These are phyloP conservation scores for Sesia apiformis DNA, from an alignment of 2,888 invertebrate genomes.

Conservation along the genomic window DNA sequence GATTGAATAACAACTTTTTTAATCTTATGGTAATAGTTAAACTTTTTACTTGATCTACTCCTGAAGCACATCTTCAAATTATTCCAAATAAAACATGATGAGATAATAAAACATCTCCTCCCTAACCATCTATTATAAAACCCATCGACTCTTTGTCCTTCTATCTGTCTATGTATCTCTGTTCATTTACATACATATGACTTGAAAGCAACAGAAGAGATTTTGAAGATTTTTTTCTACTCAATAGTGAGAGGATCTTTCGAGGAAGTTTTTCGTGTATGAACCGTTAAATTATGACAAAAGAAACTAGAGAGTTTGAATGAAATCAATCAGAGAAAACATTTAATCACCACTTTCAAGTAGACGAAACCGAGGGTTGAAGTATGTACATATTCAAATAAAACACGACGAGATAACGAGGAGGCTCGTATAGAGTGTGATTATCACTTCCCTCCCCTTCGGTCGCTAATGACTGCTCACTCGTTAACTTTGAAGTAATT, in stretches of 20 bases:
- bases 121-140: not conserved
- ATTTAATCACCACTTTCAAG: too few relatives aligned
- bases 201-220: too few relatives aligned
- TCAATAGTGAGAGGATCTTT: too few relatives aligned
- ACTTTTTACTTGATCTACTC: conserved; percentile 28
- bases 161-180: too few relatives aligned
- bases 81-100: conserved; percentile 40
- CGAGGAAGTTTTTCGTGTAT: too few relatives aligned
- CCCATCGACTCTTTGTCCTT: too few relatives aligned
- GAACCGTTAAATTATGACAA: too few relatives aligned
- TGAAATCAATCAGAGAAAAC: too few relatives aligned
- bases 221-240: too few relatives aligned
- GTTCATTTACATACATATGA: too few relatives aligned
- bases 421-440: conserved; percentile 21
- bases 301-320: too few relatives aligned
- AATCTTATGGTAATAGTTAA: conserved; percentile 23
- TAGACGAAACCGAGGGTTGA: too few relatives aligned
- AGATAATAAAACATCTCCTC: conserved; percentile 10
- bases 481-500: conserved; percentile 25
- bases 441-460: conserved; percentile 45
- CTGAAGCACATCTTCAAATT: conserved; percentile 31
- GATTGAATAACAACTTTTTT: conserved; percentile 21
- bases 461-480: conserved; percentile 29
- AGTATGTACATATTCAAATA: conserved; percentile 28
- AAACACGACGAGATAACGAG: conserved; percentile 13